Evolutionary conservation across 2,113 vertebrate species (phyloP).

Genomic region (Paralichthys olivaceus): DNA sequence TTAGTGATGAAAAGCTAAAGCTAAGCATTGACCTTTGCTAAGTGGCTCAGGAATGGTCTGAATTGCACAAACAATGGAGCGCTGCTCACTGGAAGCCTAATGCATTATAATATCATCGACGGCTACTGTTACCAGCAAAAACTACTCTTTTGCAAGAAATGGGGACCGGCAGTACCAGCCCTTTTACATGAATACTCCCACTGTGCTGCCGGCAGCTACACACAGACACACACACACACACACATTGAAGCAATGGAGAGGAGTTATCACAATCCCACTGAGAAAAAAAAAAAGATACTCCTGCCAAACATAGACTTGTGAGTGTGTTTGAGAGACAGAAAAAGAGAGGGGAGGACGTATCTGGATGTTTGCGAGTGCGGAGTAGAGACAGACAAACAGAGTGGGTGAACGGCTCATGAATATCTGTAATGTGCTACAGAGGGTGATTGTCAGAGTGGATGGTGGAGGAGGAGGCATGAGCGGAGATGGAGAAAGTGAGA

Average conservation of each 20-base stretch:
- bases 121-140: constrained; percentile 15
- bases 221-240: constrained; percentile 21
- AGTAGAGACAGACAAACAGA: constrained; percentile 33
- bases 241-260: constrained; percentile 24
- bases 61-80: background rate
- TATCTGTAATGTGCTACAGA: constrained; percentile 58
- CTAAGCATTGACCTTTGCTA: constrained; percentile 9
- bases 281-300: constrained; percentile 31
- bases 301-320: constrained; percentile 42
- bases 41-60: constrained; percentile 3
- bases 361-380: constrained; percentile 48
- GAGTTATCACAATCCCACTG: constrained; percentile 43
- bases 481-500: constrained; percentile 30
- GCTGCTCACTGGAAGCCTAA: constrained; percentile 22
- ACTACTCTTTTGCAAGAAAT: constrained; percentile 35
- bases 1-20: constrained; percentile 23
- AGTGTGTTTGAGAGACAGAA: background rate
- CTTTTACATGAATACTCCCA: constrained; percentile 58
- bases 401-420: constrained; percentile 58
- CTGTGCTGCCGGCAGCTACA: constrained; percentile 42
- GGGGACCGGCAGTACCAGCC: constrained; percentile 34
- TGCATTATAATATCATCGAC: constrained; percentile 14
- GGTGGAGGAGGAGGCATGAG: constrained; percentile 2
- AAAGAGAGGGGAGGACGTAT: constrained; percentile 21
- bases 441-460: constrained; percentile 39